Evolutionary conservation across 2,797 vertebrate species (phyloP), one percentile per base, ranked within the genome.

Genomic region (Crax fasciolata): DNA sequence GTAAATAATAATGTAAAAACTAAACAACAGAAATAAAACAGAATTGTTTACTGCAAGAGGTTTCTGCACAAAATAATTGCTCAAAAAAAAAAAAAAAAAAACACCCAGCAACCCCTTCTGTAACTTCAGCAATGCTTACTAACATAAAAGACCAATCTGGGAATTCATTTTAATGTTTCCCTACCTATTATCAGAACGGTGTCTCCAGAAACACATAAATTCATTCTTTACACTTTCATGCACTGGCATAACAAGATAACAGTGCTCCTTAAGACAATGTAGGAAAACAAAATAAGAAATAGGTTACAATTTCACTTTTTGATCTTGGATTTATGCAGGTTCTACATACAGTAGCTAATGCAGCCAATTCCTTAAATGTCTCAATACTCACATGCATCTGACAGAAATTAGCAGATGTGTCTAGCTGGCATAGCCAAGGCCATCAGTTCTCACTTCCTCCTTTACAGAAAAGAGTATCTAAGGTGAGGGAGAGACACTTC

Each of bases 1-100:
- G 81, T 84, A 94, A 61, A 74, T 80, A 92, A 92, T 52, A 94
- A 78, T 78, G 77, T 87, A 76, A 95, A 91, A 95, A 63, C 63
- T 30, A 84, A 84, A 35, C 51, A 77, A 86, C 35, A 44, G 73
- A 89, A 94, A 93, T 84, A 94, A 88, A 94, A 58, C 32, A 49
- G 75, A 48, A 68, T 13, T 81, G 55, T 77, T 95, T 95, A 87
- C 84, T 83, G 35, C 1, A 61, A 91, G 92, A 96, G 90, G 67
- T 94, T 94, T 79, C 91, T 87, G 58, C 67, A 82, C 25, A 89
- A 20, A 89, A 54, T 32, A 83, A 61, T 92, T 87, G 32, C 54
- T 83, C 28, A 46, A 89, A 83, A 89, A 35, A 58, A 89, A 88
- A 11, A 23, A 10, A 39, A n/a, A 12, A n/a, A 19, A 17, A 25